Conservation (phyloP, 2,113 vertebrate genomes). For the Stigmatopora argus region DNA sequence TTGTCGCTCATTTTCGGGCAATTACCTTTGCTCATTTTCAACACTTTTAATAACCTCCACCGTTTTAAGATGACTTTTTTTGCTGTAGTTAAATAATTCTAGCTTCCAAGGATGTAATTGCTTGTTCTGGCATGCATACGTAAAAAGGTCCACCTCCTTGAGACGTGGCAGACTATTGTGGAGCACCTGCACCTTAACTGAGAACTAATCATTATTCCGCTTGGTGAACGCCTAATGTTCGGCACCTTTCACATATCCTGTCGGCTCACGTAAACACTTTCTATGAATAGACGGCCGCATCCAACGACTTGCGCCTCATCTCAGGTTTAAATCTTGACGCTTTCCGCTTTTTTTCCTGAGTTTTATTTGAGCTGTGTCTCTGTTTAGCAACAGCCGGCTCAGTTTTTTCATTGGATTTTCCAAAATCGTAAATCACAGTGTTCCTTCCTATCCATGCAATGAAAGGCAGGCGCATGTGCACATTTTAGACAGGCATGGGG, state of each 20-base stretch:
- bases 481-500: neutral
- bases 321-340: neutral
- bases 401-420: neutral
- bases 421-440: neutral
- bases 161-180: slow-evolving; percentile 93
- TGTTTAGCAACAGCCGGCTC: neutral
- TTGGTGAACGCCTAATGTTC: slow-evolving; percentile 97
- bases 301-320: slow-evolving; percentile 11
- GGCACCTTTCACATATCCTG: slow-evolving; percentile 88
- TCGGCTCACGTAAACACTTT: slow-evolving; percentile 81
- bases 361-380: neutral
- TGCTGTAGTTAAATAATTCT: slow-evolving; percentile 98
- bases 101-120: slow-evolving; percentile 99
- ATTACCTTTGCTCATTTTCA: slow-evolving; percentile 99
- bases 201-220: slow-evolving; percentile 99
- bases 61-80: slow-evolving; percentile 90
- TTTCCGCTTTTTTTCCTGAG: neutral
- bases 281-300: slow-evolving; percentile 78
- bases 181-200: slow-evolving; percentile 99
- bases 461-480: neutral
- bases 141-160: slow-evolving; percentile 94
- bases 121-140: slow-evolving; percentile 91
- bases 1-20: slow-evolving; percentile 99
- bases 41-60: slow-evolving; percentile 99
- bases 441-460: neutral